Conservation (phyloP, 2,888 invertebrate genomes). For the Limnephilus lunatus region DNA sequence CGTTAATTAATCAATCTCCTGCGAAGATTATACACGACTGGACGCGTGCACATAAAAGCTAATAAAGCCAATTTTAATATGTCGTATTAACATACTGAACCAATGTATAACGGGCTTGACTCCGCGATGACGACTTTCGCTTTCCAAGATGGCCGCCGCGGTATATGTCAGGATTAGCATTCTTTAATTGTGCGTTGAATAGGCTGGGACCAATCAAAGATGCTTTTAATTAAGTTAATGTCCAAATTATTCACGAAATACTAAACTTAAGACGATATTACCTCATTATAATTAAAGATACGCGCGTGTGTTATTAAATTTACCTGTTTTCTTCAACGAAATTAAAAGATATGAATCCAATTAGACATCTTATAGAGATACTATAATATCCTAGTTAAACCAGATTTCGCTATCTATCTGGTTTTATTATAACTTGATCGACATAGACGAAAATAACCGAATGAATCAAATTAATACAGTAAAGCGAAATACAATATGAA, state of each 20-base stretch:
- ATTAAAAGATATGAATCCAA: too few species aligned
- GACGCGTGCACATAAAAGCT: neutral
- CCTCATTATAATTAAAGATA: neutral
- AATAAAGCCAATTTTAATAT: neutral
- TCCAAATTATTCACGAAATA: neutral
- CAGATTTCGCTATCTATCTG: neutral
- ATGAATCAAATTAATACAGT: neutral
- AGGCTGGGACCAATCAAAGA: neutral
- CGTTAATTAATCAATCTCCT: neutral
- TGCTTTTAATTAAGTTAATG: neutral
- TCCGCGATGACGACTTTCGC: conserved; percentile 9
- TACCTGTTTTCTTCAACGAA: too few species aligned
- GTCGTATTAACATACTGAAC: neutral
- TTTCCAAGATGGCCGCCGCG: neutral
- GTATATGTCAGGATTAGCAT: neutral
- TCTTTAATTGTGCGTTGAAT: neutral
- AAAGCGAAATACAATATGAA: neutral
- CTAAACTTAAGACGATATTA: neutral
- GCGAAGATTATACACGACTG: neutral
- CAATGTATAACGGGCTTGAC: neutral
- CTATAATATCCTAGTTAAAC: neutral
- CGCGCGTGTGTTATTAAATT: too few species aligned
- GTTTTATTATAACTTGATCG: neutral
- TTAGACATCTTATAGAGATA: neutral
- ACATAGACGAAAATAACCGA: neutral